Base-by-base conservation (phyloP, 2,888 invertebrate genomes). In the Acleris sparsana region DNA sequence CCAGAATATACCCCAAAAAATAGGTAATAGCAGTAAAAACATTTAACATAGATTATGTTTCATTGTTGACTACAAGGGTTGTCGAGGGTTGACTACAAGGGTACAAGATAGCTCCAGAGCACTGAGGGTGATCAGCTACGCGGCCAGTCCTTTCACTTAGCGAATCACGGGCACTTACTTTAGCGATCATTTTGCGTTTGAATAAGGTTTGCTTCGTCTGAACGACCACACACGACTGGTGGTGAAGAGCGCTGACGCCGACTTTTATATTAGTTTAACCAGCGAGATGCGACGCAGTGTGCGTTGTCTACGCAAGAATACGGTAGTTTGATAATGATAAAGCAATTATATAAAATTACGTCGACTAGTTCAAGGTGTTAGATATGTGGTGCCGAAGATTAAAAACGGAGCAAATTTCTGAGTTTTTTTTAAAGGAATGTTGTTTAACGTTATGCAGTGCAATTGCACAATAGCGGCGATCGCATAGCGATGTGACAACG, bases 221-320 rank as follows among this genome's bases (percentile, higher is more conserved):
- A 88, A 83, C 88, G 86, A 88, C 86, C 86, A 88, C 90, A 91
- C 92, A 89, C 92, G 84, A 92, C 92, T 92, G 91, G 86, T 92
- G 85, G 77, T 78, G 83, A 85, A 75, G 76, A 81, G 76, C 74
- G 79, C 73, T 78, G 74, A 75, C 82, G 78, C 78, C 82, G 83
- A 85, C 92, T 92, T 92, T 88, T 92, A 92, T 92, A 92, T 91
- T 85, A 83, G 85, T 83, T 83, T 80, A 83, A 83, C 78, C 74
- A 76, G 79, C 78, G 84, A 90, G 91, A 91, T 88, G 88, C 85
- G 82, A 82, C 79, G 85, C 72, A 53, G 75, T 79, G 81, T 82
- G 79, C 82, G 75, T 79, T 71, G 78, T 83, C 81, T 84, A 87
- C 86, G 90, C 90, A 89, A 92, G 88, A 89, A 86, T 80, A 90